Evolutionary conservation across 2,113 vertebrate genomes (phyloP).

Genomic region (Sphaerodactylus townsendi): DNA sequence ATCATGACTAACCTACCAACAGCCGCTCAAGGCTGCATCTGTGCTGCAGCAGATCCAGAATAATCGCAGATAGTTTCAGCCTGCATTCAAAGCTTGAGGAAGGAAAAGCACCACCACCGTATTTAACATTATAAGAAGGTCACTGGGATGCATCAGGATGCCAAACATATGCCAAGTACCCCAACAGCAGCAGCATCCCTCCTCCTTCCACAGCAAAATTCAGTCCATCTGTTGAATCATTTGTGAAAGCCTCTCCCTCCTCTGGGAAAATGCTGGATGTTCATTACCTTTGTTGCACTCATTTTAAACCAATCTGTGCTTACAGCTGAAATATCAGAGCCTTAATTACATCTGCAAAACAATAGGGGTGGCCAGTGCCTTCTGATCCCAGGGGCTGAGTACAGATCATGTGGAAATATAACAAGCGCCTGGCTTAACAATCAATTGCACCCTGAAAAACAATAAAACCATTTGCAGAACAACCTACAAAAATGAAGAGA

Average conservation of each 20-base stretch:
- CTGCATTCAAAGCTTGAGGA: background rate
- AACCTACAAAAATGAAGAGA: background rate
- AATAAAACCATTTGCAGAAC: background rate
- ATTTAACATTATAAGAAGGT: background rate
- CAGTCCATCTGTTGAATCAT: conserved; percentile 57
- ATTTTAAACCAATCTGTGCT: conserved; percentile 28
- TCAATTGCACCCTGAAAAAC: background rate
- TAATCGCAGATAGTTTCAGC: background rate
- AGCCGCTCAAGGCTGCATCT: background rate
- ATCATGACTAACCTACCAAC: background rate
- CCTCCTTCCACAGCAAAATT: conserved; percentile 40
- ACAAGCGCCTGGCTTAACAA: conserved; percentile 1
- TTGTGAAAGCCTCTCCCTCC: conserved; percentile 50
- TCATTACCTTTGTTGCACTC: conserved; percentile 39
- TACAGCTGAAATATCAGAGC: conserved; percentile 18
- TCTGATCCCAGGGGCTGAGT: background rate
- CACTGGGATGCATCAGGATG: background rate
- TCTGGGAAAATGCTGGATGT: conserved; percentile 13
- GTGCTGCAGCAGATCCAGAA: background rate
- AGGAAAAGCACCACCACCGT: background rate
- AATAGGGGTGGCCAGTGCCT: background rate
- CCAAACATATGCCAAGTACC: background rate
- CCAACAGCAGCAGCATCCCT: background rate
- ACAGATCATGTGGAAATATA: background rate
- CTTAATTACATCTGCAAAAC: conserved; percentile 26